A percentile compares a stretch with the other conserved stretches of the same genome.
phyloP scores from a whole-genome alignment of 2,797 vertebrate genomes.

The Falco biarmicus region DNA sequence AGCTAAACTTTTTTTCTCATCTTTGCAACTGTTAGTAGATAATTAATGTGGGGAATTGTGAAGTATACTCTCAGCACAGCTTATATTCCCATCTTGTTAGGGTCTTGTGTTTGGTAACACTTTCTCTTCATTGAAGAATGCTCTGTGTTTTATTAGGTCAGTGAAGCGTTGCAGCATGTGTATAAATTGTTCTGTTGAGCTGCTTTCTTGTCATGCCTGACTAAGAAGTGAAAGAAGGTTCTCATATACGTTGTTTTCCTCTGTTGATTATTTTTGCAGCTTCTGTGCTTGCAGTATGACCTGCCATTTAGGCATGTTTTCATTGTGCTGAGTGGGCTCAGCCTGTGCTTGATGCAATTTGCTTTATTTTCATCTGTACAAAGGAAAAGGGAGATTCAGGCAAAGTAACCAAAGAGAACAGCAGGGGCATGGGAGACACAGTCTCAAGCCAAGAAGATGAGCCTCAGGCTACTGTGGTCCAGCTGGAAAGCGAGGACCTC shows the following conservation, averaged over 20 bases:
- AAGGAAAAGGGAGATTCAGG: background rate
- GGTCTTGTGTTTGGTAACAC: background rate
- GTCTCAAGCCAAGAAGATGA: background rate
- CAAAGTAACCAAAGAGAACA: background rate
- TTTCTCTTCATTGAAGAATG: conserved; percentile 51
- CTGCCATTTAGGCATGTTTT: conserved; percentile 14
- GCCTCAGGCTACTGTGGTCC: background rate
- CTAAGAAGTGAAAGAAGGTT: conserved; percentile 8
- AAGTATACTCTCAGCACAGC: background rate
- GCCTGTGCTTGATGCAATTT: background rate
- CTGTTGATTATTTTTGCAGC: conserved; percentile 38
- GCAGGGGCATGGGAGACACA: background rate
- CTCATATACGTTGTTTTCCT: conserved; percentile 10
- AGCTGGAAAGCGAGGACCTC: background rate
- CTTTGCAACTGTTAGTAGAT: conserved; percentile 7
- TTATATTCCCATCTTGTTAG: conserved; percentile 43
- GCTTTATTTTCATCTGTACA: background rate
- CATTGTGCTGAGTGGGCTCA: background rate
- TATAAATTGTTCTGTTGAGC: conserved; percentile 38
- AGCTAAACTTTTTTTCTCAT: background rate
- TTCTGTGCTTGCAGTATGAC: conserved; percentile 8
- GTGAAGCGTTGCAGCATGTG: conserved; percentile 28
- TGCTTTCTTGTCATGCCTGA: conserved; percentile 15
- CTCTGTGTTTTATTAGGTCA: conserved; percentile 55
- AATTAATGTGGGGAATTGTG: conserved; percentile 49